Base-by-base conservation (phyloP, 2,113 vertebrate species). In the Illadopsis cleaveri region DNA sequence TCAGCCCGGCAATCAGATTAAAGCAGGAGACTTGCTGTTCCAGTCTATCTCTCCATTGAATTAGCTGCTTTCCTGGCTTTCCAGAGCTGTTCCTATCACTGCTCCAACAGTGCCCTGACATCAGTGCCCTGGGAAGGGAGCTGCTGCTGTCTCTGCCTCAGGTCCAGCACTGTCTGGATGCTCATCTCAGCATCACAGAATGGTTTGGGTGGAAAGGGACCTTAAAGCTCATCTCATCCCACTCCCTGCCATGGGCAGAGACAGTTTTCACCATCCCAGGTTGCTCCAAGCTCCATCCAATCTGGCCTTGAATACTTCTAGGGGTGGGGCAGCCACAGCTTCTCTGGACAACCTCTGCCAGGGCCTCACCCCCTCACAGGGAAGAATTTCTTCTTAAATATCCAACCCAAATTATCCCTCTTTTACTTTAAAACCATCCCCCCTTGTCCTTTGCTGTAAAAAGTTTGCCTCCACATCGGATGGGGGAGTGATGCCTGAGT, bases 1-100 rank as follows among this genome's bases (percentile, higher is more conserved):
- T 81, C 88, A 92, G 88, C 40, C 47, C 8, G 3, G 72, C 17
- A 96, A 94, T 82, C 69, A 28, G 47, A 96, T 97, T 95, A 97
- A 38, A 78, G 65, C 69, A 35, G 80, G 35, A 91, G 70, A 37
- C 24, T 25, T 37, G 28, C 35, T 38, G 33, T 20, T 42, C 42
- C 16, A 81, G 68, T 38, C 83, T 33, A 9, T 22, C 40, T 90
- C 62, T 92, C 85, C 90, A 61, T 79, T 51, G 70, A 82, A 90
- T 95, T 92, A 93, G 47, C 70, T 54, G 90, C 79, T 64, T 48
- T 90, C 68, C 60, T 11, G 70, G 51, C 90, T 91, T 81, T 38
- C 78, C 85, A 85, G 87, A 87, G 22, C 21, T 20, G 3, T 14
- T 82, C 54, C 72, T 21, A 38, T 38, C 3, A 0, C 85, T 56